Conservation (phyloP, 2,797 vertebrate genomes). For the Danio jaintianensis region DNA sequence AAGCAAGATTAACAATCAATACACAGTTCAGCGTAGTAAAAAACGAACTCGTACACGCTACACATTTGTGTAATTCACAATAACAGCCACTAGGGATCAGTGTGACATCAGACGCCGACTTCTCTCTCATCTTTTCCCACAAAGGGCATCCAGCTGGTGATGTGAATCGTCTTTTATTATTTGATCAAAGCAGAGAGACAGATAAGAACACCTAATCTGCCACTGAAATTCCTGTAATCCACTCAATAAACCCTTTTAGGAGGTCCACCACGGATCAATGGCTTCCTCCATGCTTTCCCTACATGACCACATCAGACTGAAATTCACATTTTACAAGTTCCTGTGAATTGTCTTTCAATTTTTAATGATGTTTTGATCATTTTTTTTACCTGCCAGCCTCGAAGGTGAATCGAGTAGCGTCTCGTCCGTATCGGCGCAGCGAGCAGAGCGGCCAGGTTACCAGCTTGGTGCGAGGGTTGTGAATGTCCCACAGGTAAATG, state of each 20-base stretch:
- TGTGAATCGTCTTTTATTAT: constrained; percentile 62
- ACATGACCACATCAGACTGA: constrained; percentile 8
- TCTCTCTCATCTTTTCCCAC: constrained; percentile 43
- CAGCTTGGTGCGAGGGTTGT: constrained; percentile 86
- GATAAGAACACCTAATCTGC: constrained; percentile 64
- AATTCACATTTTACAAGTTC: neutral
- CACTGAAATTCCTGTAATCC: constrained; percentile 69
- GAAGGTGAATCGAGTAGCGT: constrained; percentile 87
- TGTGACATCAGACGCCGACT: neutral
- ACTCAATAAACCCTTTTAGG: constrained; percentile 67
- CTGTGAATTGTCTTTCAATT: constrained; percentile 10
- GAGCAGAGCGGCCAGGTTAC: constrained; percentile 90
- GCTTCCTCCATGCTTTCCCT: constrained; percentile 19
- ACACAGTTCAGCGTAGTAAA: constrained; percentile 6
- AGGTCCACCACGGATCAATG: constrained; percentile 49
- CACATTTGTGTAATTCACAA: neutral
- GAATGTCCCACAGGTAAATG: constrained; percentile 91
- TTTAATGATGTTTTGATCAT: neutral
- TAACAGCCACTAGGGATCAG: constrained; percentile 54
- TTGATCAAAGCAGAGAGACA: constrained; percentile 65
- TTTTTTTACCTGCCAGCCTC: constrained; percentile 83
- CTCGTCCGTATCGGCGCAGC: constrained; percentile 85
- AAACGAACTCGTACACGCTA: neutral
- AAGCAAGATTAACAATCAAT: constrained; percentile 20
- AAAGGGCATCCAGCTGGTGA: constrained; percentile 54